phyloP scores from a whole-genome alignment of 2,888 invertebrate species.

The Itoplectis maculator region DNA sequence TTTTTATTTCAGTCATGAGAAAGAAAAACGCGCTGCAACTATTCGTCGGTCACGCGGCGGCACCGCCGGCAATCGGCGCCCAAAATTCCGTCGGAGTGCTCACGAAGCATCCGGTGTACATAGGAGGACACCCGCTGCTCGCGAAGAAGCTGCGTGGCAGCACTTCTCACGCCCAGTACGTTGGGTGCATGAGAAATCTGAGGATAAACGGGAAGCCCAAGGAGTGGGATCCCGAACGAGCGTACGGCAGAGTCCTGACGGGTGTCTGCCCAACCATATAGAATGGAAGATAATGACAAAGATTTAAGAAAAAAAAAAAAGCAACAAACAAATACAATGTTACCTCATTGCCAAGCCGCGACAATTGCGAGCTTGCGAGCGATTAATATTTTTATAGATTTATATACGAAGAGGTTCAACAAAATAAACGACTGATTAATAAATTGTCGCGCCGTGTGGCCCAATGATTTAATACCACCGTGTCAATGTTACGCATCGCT shows the following conservation, averaged over 20 bases:
- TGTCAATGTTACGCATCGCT: conserved; percentile 41
- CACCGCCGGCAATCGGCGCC: conserved; percentile 89
- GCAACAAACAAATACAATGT: conserved; percentile 50
- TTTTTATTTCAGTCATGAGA: conserved; percentile 89
- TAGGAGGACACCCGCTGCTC: conserved; percentile 93
- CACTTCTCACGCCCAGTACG: conserved; percentile 89
- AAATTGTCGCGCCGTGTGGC: conserved; percentile 15
- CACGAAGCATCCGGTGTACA: conserved; percentile 93
- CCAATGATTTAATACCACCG: conserved; percentile 29
- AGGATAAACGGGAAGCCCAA: conserved; percentile 86
- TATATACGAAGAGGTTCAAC: conserved; percentile 26
- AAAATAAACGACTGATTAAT: conserved; percentile 62
- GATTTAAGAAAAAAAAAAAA: conserved; percentile 7
- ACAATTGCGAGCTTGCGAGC: conserved; percentile 8
- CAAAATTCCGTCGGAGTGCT: conserved; percentile 89
- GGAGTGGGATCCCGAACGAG: conserved; percentile 86
- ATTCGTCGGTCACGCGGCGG: conserved; percentile 92
- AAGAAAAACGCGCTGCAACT: conserved; percentile 95
- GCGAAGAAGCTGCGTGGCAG: conserved; percentile 87
- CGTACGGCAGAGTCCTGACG: conserved; percentile 90
- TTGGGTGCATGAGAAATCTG: conserved; percentile 92
- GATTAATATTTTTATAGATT: conserved; percentile 50
- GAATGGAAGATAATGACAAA: conserved; percentile 65
- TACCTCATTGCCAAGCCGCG: conserved; percentile 47
- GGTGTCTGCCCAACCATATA: conserved; percentile 93